A percentile compares a stretch with the other conserved stretches of the same genome.
Conservation (phyloP, 2,797 vertebrate genomes). For the Malurus leucopterus region DNA sequence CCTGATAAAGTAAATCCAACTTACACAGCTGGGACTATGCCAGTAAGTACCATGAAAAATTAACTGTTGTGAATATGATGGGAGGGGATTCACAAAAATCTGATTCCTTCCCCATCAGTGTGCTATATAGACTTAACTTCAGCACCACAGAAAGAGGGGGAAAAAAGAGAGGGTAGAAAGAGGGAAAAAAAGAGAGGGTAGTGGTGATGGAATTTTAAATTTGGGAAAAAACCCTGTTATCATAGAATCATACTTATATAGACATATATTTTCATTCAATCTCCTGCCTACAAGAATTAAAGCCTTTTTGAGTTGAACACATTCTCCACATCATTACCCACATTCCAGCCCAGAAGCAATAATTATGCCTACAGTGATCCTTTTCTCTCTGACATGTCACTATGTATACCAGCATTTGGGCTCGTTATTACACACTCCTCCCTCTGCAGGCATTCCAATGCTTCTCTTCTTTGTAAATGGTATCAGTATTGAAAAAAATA, state of each 20-base stretch:
- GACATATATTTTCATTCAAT: not conserved
- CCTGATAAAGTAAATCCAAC: not conserved
- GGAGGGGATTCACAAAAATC: not conserved
- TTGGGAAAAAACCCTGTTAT: not conserved
- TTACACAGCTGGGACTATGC: not conserved
- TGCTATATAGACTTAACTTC: not conserved
- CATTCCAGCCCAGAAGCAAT: not conserved
- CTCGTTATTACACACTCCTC: not conserved
- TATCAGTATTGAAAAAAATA: not conserved
- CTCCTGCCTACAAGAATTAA: not conserved
- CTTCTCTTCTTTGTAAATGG: not conserved
- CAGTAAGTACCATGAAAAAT: not conserved
- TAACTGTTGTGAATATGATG: not conserved
- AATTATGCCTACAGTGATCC: not conserved
- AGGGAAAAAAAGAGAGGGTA: accelerated
- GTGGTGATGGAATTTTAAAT: not conserved
- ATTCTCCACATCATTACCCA: not conserved
- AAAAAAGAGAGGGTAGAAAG: not conserved
- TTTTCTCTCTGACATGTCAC: not conserved
- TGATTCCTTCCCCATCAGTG: not conserved
- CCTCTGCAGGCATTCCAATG: not conserved
- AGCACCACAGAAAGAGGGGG: not conserved
- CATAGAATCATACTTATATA: not conserved
- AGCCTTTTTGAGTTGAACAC: not conserved
- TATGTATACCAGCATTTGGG: not conserved